A percentile compares a stretch with the other conserved stretches of the same genome.
These are phyloP conservation scores for Drosophila rubida DNA, from an alignment of 2,888 invertebrate species.

Conservation along the genomic window DNA sequence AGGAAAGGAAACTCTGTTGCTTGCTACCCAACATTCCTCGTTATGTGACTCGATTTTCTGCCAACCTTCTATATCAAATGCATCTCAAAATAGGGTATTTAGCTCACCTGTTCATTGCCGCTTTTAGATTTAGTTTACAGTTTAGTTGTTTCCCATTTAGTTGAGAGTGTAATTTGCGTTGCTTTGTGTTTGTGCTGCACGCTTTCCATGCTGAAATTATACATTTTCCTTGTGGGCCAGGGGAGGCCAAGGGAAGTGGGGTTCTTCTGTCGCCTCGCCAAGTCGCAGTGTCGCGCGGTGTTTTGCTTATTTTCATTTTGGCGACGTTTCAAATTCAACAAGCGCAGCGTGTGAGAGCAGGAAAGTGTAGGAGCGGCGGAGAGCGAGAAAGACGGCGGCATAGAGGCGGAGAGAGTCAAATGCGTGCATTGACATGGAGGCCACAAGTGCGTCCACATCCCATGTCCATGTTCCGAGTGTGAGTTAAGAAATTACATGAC, in stretches of 20 bases:
- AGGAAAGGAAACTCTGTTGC: too few species aligned
- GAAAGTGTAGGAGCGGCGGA: too few species aligned
- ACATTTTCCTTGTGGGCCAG: slow-evolving; percentile 27
- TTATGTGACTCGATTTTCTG: background rate
- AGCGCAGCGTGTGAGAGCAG: background rate
- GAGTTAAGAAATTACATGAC: slow-evolving; percentile 56
- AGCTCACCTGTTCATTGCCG: background rate
- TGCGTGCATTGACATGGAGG: slow-evolving; percentile 75
- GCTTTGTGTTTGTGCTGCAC: slow-evolving; percentile 23
- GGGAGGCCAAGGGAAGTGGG: background rate
- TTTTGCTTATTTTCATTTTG: slow-evolving; percentile 60
- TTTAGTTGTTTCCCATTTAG: slow-evolving; percentile 42
- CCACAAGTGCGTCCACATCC: slow-evolving; percentile 61
- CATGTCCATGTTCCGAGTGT: slow-evolving; percentile 25
- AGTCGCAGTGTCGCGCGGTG: slow-evolving; percentile 8
- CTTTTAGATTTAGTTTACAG: background rate
- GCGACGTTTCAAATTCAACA: slow-evolving; percentile 71
- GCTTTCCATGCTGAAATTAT: slow-evolving; percentile 44
- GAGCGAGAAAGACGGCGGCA: slow-evolving; percentile 1
- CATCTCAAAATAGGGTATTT: slow-evolving; percentile 20
- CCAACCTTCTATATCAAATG: background rate
- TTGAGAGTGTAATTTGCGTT: slow-evolving; percentile 46
- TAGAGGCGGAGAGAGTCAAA: slow-evolving; percentile 49
- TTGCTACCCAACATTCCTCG: background rate
- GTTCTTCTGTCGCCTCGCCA: slow-evolving; percentile 2